Evolutionary conservation across 2,888 invertebrate species (phyloP).

Genomic region (Scaptomyza cyrtandrae): DNA sequence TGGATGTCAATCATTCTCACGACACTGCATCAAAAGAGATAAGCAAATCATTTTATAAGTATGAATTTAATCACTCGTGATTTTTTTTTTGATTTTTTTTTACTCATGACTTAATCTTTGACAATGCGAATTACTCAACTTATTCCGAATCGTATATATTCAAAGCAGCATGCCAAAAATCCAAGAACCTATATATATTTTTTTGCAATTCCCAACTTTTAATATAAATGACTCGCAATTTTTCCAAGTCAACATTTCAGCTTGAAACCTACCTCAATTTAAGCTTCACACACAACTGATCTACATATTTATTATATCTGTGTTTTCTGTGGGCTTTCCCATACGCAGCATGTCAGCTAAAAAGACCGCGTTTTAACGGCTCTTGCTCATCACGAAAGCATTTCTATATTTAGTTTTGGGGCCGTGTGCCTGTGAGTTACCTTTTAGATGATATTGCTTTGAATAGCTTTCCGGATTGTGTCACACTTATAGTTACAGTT

Average conservation of each 20-base stretch:
- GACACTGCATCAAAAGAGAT: constrained; percentile 13
- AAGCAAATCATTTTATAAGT: neutral
- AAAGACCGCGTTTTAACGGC: neutral
- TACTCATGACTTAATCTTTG: neutral
- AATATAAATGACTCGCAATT: neutral
- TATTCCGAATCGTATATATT: neutral
- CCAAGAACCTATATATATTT: neutral
- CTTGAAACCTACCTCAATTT: constrained; percentile 59
- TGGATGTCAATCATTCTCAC: constrained; percentile 23
- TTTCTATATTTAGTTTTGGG: constrained; percentile 1
- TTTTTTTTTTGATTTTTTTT: neutral
- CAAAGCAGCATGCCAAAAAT: neutral
- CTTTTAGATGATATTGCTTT: constrained; percentile 30
- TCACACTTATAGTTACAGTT: constrained; percentile 45
- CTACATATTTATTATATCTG: constrained; percentile 1
- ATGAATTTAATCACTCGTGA: neutral
- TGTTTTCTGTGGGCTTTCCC: constrained; percentile 21
- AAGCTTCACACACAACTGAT: constrained; percentile 20
- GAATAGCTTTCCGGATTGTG: constrained; percentile 57
- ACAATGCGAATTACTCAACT: neutral
- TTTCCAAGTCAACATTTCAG: neutral
- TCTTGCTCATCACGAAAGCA: neutral
- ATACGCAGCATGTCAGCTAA: neutral
- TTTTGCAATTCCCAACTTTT: neutral
- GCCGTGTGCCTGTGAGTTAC: constrained; percentile 13